Evolutionary conservation across 2,888 invertebrate species (phyloP), one percentile per base, ranked within the genome.

Genomic region (Tenthredo amoena): DNA sequence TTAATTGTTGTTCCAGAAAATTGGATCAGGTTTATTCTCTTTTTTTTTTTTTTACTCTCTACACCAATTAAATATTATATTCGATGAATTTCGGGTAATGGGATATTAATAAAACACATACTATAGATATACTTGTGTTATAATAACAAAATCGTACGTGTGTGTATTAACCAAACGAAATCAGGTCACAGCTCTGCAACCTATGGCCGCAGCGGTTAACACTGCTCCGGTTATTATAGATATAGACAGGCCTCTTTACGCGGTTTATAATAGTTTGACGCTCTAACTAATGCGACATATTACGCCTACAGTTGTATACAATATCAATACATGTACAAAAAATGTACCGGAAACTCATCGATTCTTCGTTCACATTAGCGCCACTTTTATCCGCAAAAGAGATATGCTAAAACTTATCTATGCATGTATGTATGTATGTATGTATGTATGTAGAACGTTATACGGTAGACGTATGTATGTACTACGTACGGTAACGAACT

Each of bases 151-250:
- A 9, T 58, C 9, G 6, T 58, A 62, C 62, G 62, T 62, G 21
- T 62, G 26, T 62, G 71, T 71, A 31, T 72, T n/a, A 40, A 72
- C 40, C 40, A 72, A 72, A 72, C 71, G 40, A 72, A 72, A 40
- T 40, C 71, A 72, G 71, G 71, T 72, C 62, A 62, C 40, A 72
- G 55, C n/a, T 18, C 26, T 26, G 26, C 7, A 55, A 5, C n/a
- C n/a, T 55, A n/a, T n/a, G n/a, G 37, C 37, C 10, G 71, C 71
- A 18, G 31, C 71, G 71, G 71, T 71, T n/a, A 40, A 72, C n/a
- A 72, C 34, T 18, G 12, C 18, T 21, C 18, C 15, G 34, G 40
- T 40, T 72, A 40, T 72, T 12, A 72, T 40, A 72, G 7, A 18
- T 34, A 18, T 21, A 40, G 2, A 72, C 55, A 7, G 55, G n/a